Evolutionary conservation across 2,888 invertebrate species (phyloP).

Genomic region (Pheosia gnoma): DNA sequence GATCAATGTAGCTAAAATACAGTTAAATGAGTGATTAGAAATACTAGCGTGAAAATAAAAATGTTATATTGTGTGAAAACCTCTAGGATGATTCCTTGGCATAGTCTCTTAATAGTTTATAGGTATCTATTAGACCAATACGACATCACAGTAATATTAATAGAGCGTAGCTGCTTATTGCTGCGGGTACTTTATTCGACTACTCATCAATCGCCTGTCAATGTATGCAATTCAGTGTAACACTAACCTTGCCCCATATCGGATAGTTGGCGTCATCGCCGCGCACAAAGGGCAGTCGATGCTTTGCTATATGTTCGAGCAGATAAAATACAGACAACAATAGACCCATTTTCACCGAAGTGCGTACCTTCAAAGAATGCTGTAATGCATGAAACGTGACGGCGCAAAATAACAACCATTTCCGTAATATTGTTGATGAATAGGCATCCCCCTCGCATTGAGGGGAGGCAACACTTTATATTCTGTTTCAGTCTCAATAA

Average conservation of each 20-base stretch:
- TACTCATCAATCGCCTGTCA: too few relatives aligned
- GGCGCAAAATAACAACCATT: not conserved
- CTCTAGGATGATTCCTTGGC: too few relatives aligned
- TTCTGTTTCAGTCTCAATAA: not conserved
- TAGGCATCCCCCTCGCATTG: too few relatives aligned
- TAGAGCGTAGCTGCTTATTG: too few relatives aligned
- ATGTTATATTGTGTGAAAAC: too few relatives aligned
- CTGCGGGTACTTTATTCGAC: too few relatives aligned
- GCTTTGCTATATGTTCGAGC: not conserved
- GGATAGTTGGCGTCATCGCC: not conserved
- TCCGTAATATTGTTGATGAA: not conserved
- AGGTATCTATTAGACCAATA: too few relatives aligned
- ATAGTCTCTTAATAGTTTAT: too few relatives aligned
- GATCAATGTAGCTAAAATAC: too few relatives aligned
- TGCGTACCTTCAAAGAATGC: not conserved
- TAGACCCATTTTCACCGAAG: not conserved
- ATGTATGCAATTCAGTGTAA: not conserved
- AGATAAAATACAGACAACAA: not conserved
- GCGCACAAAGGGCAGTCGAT: not conserved
- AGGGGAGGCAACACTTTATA: not conserved
- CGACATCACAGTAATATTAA: too few relatives aligned
- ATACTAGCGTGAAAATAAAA: too few relatives aligned
- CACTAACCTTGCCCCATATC: not conserved
- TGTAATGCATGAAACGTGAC: slow-evolving; percentile 1
- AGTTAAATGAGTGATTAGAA: too few relatives aligned